Evolutionary conservation across 1,140 invertebrate genomes (phyloP), one percentile per base, ranked within the genome.

Genomic region (Orussus abietinus): DNA sequence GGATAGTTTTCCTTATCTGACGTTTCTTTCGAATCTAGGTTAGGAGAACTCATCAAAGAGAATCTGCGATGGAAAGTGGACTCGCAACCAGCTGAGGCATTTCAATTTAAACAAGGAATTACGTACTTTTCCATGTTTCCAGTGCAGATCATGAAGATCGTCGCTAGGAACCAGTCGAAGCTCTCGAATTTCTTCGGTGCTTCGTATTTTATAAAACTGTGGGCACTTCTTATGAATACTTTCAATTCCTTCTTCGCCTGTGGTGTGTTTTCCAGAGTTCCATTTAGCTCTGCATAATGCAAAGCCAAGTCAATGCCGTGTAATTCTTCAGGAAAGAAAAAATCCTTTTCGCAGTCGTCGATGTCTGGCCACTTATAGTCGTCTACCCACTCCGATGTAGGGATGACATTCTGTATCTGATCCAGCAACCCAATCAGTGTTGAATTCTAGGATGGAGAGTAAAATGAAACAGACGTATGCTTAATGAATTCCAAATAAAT

Each of bases 101-200:
- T 39, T 33, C 12, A 10, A 34, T 32, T 39, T 33, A 29, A 37
- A 25, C 41, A 28, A 30, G 9, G 34, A 40, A 28, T 28, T 46
- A 53, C 55, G 50, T 53, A 72, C 70, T 50, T 66, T 5, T 64
- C 45, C 2, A 72, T 14, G 35, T 66, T 42, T 28, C 67, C 67
- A 43, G 57, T 35, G 33, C 69, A 72, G 21, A 71, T 51, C 18
- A 72, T 49, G 28, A 72, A 72, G 3, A 72, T 46, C 17, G 67
- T 67, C 10, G 62, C 53, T 14, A 73, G 45, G 38, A 73, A 72
- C 70, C 70, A 73, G 36, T 73, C 69, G 20, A 72, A 73, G 15
- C 57, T 55, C 28, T 63, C 47, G 39, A 62, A 72, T 13, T 48
- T 42, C 2, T 26, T 40, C 21, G 47, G 31, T 41, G 59, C 69